Conservation (phyloP, 1,140 invertebrate genomes). For the Macrosteles quadrilineatus region DNA sequence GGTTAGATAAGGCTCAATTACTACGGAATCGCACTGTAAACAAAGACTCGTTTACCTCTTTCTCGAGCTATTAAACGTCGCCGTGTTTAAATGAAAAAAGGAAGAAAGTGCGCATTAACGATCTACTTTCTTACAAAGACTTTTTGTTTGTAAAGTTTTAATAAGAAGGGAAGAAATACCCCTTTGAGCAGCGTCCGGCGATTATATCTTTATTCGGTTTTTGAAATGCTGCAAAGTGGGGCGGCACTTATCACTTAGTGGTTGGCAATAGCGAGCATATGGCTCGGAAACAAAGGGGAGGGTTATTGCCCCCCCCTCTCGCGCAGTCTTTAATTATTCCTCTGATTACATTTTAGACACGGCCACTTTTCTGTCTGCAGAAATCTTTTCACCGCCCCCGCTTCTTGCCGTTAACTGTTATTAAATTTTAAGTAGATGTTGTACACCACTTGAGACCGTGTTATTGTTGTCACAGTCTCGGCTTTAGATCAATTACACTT, state of each 20-base stretch:
- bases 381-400: background rate
- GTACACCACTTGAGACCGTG: background rate
- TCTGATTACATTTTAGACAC: constrained; percentile 16
- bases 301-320: background rate
- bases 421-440: constrained; percentile 15
- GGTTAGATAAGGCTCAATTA: too few species aligned
- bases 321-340: constrained; percentile 7
- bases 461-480: background rate
- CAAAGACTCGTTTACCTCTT: too few species aligned
- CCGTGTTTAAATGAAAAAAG: too few species aligned
- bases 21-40: too few species aligned
- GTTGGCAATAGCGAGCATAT: constrained; percentile 11
- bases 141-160: constrained; percentile 12
- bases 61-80: too few species aligned
- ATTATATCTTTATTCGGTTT: constrained; percentile 15
- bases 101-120: background rate
- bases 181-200: constrained; percentile 9
- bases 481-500: too few species aligned
- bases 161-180: constrained; percentile 8
- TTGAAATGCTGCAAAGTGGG: constrained; percentile 16
- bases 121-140: background rate
- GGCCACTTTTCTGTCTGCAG: background rate
- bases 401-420: background rate
- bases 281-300: constrained; percentile 3
- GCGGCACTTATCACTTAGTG: constrained; percentile 5